Evolutionary conservation across 2,113 vertebrate genomes (phyloP), one percentile per base, ranked within the genome.

Genomic region (Fregata magnificens): DNA sequence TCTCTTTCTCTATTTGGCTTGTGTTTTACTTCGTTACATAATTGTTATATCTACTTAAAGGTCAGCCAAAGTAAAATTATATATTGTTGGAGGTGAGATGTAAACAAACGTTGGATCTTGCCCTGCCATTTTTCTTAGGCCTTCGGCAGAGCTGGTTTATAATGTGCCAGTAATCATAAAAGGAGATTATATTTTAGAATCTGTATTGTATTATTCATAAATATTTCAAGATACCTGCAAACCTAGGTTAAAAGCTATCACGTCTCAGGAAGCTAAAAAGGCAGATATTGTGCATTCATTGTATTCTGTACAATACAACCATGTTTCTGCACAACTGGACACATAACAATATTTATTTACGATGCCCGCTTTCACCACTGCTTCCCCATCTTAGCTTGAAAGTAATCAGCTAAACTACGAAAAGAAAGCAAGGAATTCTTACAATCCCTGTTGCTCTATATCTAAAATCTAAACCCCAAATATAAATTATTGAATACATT

Each of bases 171-270:
- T 93, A 97, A 96, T 97, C 95, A 97, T 96, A 96, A 98, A 96
- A 98, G 72, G 83, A 97, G 86, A 97, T 92, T 96, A 88, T 84
- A 89, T 97, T 97, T 98, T 97, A 97, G 91, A 97, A 96, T 92
- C 92, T 96, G 94, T 96, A 92, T 94, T 97, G 86, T 96, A 97
- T 97, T 96, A 94, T 96, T 97, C 82, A 98, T 98, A 97, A 98
- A 98, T 96, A 97, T 97, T 97, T 97, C 97, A 98, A 97, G 84
- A 90, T 95, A 95, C 92, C 92, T 97, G 95, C 82, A 98, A 98
- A 97, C 97, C 91, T 71, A 85, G 90, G 94, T 98, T 97, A 98
- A 96, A 97, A 93, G 82, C 55, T 96, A 83, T 94, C 85, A 76
- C 79, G 59, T 97, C 92, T 97, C 93, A 93, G 92, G 86, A 96